phyloP scores from a whole-genome alignment of 2,113 vertebrate genomes.

The Blennius ocellaris region DNA sequence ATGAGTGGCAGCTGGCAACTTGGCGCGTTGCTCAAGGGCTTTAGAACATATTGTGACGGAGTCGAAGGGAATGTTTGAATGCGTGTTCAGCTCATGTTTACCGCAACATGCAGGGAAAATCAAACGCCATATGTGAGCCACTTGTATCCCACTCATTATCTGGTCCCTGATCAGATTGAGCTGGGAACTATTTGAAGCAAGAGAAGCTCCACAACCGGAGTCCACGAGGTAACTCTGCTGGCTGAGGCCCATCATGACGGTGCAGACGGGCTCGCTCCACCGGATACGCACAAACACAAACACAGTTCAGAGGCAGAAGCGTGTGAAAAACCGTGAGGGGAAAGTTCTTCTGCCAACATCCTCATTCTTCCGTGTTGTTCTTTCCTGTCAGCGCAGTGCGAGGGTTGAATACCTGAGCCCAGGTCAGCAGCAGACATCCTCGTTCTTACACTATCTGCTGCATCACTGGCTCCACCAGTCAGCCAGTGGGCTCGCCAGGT shows the following conservation, averaged over 20 bases:
- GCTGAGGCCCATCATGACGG: not conserved
- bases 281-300: slow-evolving; percentile 11
- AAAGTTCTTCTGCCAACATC: slow-evolving; percentile 33
- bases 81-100: not conserved
- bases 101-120: not conserved
- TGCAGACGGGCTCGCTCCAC: slow-evolving; percentile 1
- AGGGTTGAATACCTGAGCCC: not conserved
- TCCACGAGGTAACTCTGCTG: not conserved
- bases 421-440: not conserved
- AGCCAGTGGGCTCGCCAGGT: slow-evolving; percentile 5
- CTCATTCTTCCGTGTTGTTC: slow-evolving; percentile 50
- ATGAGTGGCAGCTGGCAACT: slow-evolving; percentile 8
- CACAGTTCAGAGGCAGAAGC: slow-evolving; percentile 7
- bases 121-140: not conserved
- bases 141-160: not conserved
- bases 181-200: not conserved
- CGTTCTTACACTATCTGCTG: slow-evolving; percentile 10
- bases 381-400: not conserved
- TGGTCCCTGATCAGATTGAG: not conserved
- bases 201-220: too few species aligned
- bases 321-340: slow-evolving; percentile 51
- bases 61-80: not conserved
- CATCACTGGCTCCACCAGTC: slow-evolving; percentile 10
- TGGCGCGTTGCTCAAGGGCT: slow-evolving; percentile 7
- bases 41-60: slow-evolving; percentile 8